These are phyloP conservation scores for Tachina grossa DNA, from an alignment of 2,888 invertebrate genomes.

Conservation along the genomic window DNA sequence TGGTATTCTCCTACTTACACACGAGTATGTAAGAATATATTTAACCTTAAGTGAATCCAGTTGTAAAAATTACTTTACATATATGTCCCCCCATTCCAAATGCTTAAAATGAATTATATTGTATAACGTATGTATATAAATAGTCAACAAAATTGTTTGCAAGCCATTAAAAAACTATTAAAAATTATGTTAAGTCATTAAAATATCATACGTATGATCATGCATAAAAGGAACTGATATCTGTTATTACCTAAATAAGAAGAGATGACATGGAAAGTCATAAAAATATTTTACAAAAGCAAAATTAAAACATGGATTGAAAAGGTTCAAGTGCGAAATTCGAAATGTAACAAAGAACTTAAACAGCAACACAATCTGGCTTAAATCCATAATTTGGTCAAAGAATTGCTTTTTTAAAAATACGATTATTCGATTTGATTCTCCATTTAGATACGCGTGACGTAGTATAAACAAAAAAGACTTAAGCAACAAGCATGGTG, in stretches of 20 bases:
- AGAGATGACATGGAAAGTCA: conserved; percentile 9
- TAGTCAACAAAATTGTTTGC: background rate
- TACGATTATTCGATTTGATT: conserved; percentile 5
- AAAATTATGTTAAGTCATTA: conserved; percentile 62
- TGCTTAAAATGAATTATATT: background rate
- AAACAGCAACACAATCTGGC: conserved; percentile 36
- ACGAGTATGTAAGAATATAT: no score
- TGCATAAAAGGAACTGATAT: conserved; percentile 51
- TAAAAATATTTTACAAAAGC: conserved; percentile 10
- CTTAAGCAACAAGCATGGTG: conserved; percentile 72
- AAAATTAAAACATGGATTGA: conserved; percentile 21
- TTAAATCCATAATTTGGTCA: conserved; percentile 10
- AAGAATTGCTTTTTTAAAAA: background rate
- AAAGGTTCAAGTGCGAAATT: conserved; percentile 50
- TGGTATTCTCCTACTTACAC: no score
- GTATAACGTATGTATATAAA: background rate
- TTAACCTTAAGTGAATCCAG: background rate
- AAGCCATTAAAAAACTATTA: conserved; percentile 34
- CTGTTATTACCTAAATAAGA: background rate
- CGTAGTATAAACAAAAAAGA: conserved; percentile 72
- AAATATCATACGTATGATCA: conserved; percentile 46
- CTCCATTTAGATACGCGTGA: background rate
- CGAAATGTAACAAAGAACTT: conserved; percentile 20
- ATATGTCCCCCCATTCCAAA: background rate
- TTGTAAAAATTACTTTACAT: background rate